Base-by-base conservation (phyloP, 1,140 invertebrate species). In the Drosophila virilis region DNA sequence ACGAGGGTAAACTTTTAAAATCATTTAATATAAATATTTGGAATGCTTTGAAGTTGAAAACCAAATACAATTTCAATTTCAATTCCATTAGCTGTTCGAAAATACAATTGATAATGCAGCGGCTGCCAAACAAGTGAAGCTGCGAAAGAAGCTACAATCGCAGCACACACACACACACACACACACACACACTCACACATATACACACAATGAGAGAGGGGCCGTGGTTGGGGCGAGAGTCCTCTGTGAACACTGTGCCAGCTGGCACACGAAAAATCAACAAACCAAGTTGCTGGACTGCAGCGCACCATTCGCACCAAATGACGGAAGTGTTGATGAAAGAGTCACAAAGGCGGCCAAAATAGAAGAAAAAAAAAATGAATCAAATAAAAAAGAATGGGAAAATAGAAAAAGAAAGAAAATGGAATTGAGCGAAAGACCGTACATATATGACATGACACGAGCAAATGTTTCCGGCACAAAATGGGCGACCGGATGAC, bases 291-390 rank as follows among this genome's bases (percentile, higher is more conserved):
- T 43, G 46, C 64, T 69, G 58, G 64, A 66, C 64, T 66, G 42
- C 42, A 48, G 46, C 45, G 48, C 22, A 28, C 33, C 52, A 58
- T 55, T 66, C 51, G 52, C 57, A 60, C 60, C 76, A 79, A 79
- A 79, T 79, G 77, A 75, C 77, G 77, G 77, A 79, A 79, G 71
- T 79, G 59, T 78, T 74, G 77, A 79, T 79, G 74, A 79, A 74
- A 65, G 77, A 79, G 77, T 74, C 77, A 79, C 77, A 79, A 79
- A 79, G 77, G 77, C 77, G 78, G 51, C 35, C 54, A 62, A 54
- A 65, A 65, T n/a, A 37, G 32, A n/a, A 50, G 5, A n/a, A 28
- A 7, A 13, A n/a, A 60, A 35, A 35, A 35, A 38, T 15, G 15
- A 12, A 9, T 9, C 50, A 10, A 17, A 42, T 33, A 33, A 48